Percentiles rank a stretch among this genome's conserved stretches.
phyloP scores from a whole-genome alignment of 2,888 invertebrate species.

The Caenorhabditis wallacei region DNA sequence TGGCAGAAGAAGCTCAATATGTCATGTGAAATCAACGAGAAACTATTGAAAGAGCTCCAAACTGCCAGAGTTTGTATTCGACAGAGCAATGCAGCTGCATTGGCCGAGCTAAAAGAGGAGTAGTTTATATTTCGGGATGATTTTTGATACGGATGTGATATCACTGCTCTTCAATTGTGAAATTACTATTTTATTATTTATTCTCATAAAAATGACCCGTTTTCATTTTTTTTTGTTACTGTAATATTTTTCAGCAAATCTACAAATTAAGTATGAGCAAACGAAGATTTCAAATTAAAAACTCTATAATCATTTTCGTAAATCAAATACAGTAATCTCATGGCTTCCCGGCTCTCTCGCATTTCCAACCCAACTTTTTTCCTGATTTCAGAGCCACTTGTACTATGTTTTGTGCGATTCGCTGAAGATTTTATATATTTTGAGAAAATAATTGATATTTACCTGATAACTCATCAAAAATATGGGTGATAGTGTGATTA shows the following conservation, averaged over 20 bases:
- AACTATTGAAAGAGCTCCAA: constrained; percentile 19
- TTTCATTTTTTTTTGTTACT: background rate
- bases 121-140: background rate
- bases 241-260: background rate
- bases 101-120: background rate
- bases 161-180: no score
- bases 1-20: constrained; percentile 31
- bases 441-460: background rate
- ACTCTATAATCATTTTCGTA: constrained; percentile 54
- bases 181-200: background rate
- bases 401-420: constrained; percentile 56
- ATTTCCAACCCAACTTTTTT: constrained; percentile 24
- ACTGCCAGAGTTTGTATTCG: constrained; percentile 4
- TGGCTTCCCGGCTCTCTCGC: constrained; percentile 27
- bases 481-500: constrained; percentile 5
- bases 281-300: constrained; percentile 48
- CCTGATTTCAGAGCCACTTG: constrained; percentile 52
- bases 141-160: background rate
- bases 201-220: background rate
- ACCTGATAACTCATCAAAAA: constrained; percentile 49
- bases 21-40: background rate
- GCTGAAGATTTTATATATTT: no score
- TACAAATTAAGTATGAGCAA: constrained; percentile 9
- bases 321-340: constrained; percentile 40
- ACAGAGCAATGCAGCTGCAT: background rate